Evolutionary conservation across 1,140 invertebrate species (phyloP).

Genomic region (Pantala flavescens): DNA sequence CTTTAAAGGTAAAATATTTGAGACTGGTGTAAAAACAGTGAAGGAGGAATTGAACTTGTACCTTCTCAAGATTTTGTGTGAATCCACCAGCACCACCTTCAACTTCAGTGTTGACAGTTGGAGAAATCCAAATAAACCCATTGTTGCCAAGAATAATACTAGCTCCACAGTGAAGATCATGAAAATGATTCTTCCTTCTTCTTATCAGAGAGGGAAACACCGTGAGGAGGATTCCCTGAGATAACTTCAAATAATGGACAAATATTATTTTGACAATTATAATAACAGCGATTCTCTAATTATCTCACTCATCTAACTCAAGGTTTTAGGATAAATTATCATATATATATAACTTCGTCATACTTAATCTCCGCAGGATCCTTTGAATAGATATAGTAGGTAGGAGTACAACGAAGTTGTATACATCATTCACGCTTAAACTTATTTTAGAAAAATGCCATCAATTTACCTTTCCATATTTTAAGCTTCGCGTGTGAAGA

Average conservation of each 20-base stretch:
- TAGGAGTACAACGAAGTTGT: no score
- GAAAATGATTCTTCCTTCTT: slow-evolving; percentile 91
- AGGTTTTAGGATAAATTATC: no score
- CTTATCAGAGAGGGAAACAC: slow-evolving; percentile 90
- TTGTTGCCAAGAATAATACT: slow-evolving; percentile 93
- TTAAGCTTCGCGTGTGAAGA: slow-evolving; percentile 89
- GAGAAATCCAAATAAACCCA: slow-evolving; percentile 91
- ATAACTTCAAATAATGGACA: slow-evolving; percentile 39
- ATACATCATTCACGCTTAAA: no score
- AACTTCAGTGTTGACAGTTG: slow-evolving; percentile 45
- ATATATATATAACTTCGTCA: no score
- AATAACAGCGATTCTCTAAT: no score
- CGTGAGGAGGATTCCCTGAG: slow-evolving; percentile 81
- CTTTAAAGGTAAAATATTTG: no score
- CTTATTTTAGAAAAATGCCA: slow-evolving; percentile 11
- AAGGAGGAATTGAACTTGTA: slow-evolving; percentile 25
- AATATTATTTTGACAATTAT: no score
- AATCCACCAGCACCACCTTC: slow-evolving; percentile 68
- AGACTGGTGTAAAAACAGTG: no score
- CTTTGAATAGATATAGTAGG: no score
- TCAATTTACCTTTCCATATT: slow-evolving; percentile 81
- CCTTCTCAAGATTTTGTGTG: slow-evolving; percentile 62
- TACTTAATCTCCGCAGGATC: no score
- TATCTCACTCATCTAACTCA: no score
- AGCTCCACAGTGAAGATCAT: slow-evolving; percentile 80